phyloP scores from a whole-genome alignment of 2,888 invertebrate species.

The Chloroclysta siterata region DNA sequence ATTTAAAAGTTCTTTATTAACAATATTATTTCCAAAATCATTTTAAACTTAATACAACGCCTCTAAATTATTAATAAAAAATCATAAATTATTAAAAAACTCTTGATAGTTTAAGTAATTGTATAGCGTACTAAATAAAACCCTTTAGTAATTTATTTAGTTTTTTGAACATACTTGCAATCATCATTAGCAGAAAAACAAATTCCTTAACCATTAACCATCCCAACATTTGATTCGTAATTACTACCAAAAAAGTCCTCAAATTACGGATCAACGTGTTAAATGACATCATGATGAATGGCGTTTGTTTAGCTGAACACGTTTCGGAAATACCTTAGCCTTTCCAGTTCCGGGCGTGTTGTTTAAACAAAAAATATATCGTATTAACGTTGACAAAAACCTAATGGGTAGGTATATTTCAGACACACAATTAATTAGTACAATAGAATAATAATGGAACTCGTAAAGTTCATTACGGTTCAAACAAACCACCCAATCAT shows the following conservation, averaged over 20 bases:
- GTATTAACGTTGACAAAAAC: slow-evolving; percentile 2
- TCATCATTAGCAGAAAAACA: slow-evolving; percentile 2
- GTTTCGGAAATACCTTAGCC: slow-evolving; percentile 16
- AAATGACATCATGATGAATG: slow-evolving; percentile 28
- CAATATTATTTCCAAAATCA: no score
- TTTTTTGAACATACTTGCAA: neutral
- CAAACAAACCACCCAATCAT: slow-evolving; percentile 7
- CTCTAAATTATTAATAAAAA: no score
- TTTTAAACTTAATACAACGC: no score
- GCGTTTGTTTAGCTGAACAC: slow-evolving; percentile 2
- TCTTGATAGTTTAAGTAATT: neutral
- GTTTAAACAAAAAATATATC: slow-evolving; percentile 10
- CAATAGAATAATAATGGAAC: neutral
- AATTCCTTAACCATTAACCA: slow-evolving; percentile 2
- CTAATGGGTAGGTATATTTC: neutral
- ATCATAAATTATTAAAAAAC: no score
- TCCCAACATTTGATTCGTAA: slow-evolving; percentile 11
- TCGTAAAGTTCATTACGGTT: slow-evolving; percentile 1
- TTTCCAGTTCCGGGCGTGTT: slow-evolving; percentile 9
- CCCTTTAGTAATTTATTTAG: neutral
- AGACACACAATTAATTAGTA: neutral
- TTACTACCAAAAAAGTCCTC: slow-evolving; percentile 16
- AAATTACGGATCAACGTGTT: slow-evolving; percentile 26
- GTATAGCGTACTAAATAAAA: neutral
- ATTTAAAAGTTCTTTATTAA: no score